Percentiles rank a stretch among this genome's conserved stretches.
Evolutionary conservation across 2,113 vertebrate genomes (phyloP).

Genomic region (Brienomyrus brachyistius): DNA sequence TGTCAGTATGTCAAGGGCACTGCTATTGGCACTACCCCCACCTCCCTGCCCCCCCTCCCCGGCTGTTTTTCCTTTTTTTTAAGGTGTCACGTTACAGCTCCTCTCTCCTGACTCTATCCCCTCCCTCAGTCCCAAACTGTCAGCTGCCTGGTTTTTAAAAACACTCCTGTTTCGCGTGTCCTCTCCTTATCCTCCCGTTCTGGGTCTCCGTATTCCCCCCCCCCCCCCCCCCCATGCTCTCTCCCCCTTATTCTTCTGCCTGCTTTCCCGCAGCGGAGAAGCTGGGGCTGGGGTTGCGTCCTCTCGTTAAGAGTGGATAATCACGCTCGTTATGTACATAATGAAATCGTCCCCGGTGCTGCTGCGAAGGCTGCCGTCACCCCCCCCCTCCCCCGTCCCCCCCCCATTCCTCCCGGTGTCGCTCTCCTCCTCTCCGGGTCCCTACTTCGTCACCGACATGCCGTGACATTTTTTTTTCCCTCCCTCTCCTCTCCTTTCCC

Average conservation of each 20-base stretch:
- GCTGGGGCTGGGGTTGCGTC: conserved; percentile 30
- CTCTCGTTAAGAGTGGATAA: conserved; percentile 37
- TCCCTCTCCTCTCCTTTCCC: neutral
- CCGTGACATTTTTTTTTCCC: neutral
- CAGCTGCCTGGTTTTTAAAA: neutral
- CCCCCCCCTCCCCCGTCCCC: neutral
- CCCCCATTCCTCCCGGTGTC: neutral
- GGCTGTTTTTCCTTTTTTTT: conserved; percentile 29
- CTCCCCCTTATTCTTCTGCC: conserved; percentile 13
- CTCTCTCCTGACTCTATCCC: conserved; percentile 14
- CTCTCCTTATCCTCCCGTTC: conserved; percentile 8
- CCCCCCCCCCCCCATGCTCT: neutral
- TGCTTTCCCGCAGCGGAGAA: conserved; percentile 26
- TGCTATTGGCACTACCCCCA: conserved; percentile 49
- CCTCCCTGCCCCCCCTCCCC: neutral
- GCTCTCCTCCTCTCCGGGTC: conserved; percentile 3
- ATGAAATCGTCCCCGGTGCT: conserved; percentile 21
- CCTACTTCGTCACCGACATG: neutral
- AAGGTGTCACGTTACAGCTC: conserved; percentile 43
- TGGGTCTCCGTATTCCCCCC: conserved; percentile 10
- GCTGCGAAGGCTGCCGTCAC: conserved; percentile 1
- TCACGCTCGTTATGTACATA: conserved; percentile 35
- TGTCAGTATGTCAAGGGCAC: conserved; percentile 80
- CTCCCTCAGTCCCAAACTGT: conserved; percentile 13
- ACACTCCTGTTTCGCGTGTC: neutral